Evolutionary conservation across 2,113 vertebrate species (phyloP).

Genomic region (Phaethornis superciliosus): DNA sequence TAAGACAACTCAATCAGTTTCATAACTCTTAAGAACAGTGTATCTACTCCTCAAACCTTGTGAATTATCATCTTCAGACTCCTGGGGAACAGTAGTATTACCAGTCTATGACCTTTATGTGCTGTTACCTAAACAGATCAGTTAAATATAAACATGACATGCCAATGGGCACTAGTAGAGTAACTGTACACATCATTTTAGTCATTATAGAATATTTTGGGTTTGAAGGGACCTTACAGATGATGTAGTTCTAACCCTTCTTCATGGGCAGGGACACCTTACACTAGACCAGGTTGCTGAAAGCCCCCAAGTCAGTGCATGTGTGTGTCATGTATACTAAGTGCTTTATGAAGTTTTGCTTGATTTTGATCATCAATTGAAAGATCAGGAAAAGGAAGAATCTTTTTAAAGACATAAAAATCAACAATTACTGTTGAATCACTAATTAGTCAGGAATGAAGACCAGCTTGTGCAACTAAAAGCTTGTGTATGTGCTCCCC

Average conservation of each 20-base stretch:
- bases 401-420: neutral
- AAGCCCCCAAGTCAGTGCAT: no score
- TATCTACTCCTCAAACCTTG: neutral
- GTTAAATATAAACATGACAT: neutral
- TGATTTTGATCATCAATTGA: neutral
- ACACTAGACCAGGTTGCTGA: no score
- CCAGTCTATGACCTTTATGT: neutral
- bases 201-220: no score
- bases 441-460: neutral
- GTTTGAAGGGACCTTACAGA: no score
- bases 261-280: no score
- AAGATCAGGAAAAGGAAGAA: neutral
- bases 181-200: neutral
- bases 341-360: neutral
- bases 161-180: neutral
- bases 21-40: neutral
- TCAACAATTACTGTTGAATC: neutral
- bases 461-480: neutral
- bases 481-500: neutral
- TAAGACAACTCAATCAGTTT: neutral
- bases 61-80: neutral
- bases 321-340: neutral
- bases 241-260: no score
- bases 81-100: neutral
- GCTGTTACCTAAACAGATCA: neutral